Percentiles rank a stretch among this genome's conserved stretches.
Conservation (phyloP, 2,888 invertebrate genomes). For the Coenonympha glycerion region DNA sequence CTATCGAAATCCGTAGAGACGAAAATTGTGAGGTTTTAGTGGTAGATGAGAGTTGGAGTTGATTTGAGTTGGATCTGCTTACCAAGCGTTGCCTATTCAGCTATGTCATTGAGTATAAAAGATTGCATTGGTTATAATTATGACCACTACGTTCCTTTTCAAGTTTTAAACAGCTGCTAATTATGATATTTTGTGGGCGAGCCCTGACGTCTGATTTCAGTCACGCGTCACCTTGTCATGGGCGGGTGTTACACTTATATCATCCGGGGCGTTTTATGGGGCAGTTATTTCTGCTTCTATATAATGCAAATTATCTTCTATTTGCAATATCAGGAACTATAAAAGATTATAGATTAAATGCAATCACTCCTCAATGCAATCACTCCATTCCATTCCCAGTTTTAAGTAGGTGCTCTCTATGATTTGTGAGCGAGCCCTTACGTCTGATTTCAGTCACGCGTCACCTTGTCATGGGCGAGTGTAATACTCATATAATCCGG, state of each 20-base stretch:
- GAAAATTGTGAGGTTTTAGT: too few species aligned
- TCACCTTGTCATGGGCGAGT: conserved; percentile 50
- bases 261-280: conserved; percentile 31
- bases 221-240: conserved; percentile 54
- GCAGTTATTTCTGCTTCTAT: conserved; percentile 36
- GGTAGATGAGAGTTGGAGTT: too few species aligned
- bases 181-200: conserved; percentile 62
- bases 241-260: conserved; percentile 42
- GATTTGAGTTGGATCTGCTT: too few species aligned
- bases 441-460: conserved; percentile 66
- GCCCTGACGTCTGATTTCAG: conserved; percentile 65
- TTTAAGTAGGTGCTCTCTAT: conserved; percentile 45
- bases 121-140: too few species aligned
- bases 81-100: too few species aligned
- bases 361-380: conserved; percentile 33
- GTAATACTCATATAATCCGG: conserved; percentile 41
- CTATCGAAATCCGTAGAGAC: conserved; percentile 38
- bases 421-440: conserved; percentile 61
- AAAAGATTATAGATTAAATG: too few species aligned
- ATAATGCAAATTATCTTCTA: conserved; percentile 21
- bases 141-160: conserved; percentile 15
- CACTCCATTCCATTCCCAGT: conserved; percentile 30
- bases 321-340: too few species aligned
- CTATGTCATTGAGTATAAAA: too few species aligned
- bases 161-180: conserved; percentile 40